Base-by-base conservation (phyloP, 2,797 vertebrate genomes). In the Halcyon leucocephala region DNA sequence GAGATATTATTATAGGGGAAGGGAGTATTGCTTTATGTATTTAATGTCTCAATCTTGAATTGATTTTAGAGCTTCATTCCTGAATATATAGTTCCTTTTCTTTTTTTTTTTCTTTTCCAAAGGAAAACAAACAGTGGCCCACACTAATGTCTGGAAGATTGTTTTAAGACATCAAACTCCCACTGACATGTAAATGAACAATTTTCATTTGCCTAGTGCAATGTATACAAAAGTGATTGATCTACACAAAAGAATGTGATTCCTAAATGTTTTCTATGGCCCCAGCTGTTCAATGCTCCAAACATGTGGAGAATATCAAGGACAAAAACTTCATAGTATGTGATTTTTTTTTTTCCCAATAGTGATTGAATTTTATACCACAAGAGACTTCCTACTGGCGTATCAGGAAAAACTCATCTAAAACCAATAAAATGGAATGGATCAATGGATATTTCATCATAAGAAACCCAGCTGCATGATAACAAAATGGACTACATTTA, bases 211-310 rank as follows among this genome's bases (percentile, higher is more conserved):
- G 78, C 86, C 62, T 92, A 52, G 71, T 90, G 62, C 62, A 83
- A 62, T 69, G 89, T 97, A 96, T 95, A 94, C 94, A 95, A 88
- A 95, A 96, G 62, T 94, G 91, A 96, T 77, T 88, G 84, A 92
- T 79, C 39, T 71, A 24, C 33, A 69, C 64, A 70, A 85, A 46
- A 74, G 80, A 65, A 79, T 62, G 67, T 58, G 66, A 73, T 89
- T 84, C 91, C 80, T 96, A 93, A 94, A 89, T 66, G 25, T 57
- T 95, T 95, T 88, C 93, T 74, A 71, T 72, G 70, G 31, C 48
- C 70, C 91, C 85, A 88, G 76, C 82, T 88, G 55, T 94, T 96
- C 86, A 85, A 7, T 76, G 76, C 48, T 93, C 70, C 69, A 92
- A 86, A 93, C 82, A 85, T 42, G 76, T 65, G 82, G 72, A 76